These are phyloP conservation scores for Ceuthmochares aereus DNA, from an alignment of 2,113 vertebrate species.

Conservation along the genomic window DNA sequence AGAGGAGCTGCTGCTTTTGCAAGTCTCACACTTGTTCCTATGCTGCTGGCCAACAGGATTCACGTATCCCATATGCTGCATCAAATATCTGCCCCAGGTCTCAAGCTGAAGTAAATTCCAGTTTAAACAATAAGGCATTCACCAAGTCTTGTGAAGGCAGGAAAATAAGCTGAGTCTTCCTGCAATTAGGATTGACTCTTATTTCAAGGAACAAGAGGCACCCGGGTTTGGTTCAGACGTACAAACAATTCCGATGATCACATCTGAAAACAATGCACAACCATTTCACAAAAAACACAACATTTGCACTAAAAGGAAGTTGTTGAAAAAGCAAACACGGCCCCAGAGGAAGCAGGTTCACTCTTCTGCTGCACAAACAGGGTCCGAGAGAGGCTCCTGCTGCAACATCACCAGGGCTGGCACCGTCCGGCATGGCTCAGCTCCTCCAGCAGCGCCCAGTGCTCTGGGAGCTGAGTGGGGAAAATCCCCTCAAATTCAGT, in stretches of 20 bases:
- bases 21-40: not conserved
- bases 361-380: not conserved
- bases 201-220: not conserved
- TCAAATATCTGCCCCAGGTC: fast-evolving
- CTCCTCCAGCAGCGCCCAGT: not conserved
- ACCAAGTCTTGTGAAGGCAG: not conserved
- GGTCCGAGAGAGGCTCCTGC: not conserved
- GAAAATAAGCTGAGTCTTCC: not conserved
- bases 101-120: not conserved
- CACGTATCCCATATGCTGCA: fast-evolving
- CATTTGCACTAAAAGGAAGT: not conserved
- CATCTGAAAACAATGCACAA: not conserved
- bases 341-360: not conserved
- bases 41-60: not conserved
- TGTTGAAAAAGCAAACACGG: not conserved
- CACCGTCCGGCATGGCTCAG: not conserved
- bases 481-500: fast-evolving
- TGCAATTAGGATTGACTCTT: not conserved
- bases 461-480: fast-evolving
- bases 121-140: not conserved
- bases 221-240: not conserved
- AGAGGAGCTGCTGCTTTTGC: not conserved
- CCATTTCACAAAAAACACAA: not conserved
- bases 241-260: not conserved
- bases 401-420: fast-evolving